Percentiles rank a stretch among this genome's conserved stretches.
Evolutionary conservation across 2,797 vertebrate genomes (phyloP).

Genomic region (Ceyx erithaca): DNA sequence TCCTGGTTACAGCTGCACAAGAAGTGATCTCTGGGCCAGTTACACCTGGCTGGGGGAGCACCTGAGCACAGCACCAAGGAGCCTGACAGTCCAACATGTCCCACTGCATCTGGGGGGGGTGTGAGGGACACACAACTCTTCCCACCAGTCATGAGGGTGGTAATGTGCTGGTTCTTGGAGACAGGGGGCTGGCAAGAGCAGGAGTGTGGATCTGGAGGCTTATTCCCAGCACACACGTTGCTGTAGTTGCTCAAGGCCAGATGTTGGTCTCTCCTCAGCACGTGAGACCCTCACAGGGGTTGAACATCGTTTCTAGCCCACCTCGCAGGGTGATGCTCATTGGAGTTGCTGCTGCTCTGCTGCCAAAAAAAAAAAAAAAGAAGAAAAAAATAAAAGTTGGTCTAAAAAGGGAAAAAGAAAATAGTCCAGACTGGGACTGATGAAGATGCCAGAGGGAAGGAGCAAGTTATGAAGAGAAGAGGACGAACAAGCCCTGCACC

Average conservation of each 20-base stretch:
- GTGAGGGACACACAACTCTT: neutral
- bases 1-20: neutral
- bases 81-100: fast-evolving
- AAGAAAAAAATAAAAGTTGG: fast-evolving
- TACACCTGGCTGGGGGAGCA: neutral
- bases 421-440: neutral
- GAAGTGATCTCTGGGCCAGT: neutral
- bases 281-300: neutral
- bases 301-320: neutral
- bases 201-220: neutral
- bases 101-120: neutral
- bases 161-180: neutral
- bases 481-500: neutral
- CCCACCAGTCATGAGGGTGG: fast-evolving
- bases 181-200: neutral
- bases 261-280: neutral
- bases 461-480: neutral
- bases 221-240: neutral
- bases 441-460: neutral
- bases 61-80: neutral
- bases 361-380: fast-evolving
- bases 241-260: fast-evolving
- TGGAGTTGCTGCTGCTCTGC: neutral
- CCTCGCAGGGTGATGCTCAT: neutral
- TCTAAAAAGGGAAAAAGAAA: too few relatives aligned